Evolutionary conservation across 2,113 vertebrate genomes (phyloP), one percentile per base, ranked within the genome.

Genomic region (Pteronura brasiliensis): DNA sequence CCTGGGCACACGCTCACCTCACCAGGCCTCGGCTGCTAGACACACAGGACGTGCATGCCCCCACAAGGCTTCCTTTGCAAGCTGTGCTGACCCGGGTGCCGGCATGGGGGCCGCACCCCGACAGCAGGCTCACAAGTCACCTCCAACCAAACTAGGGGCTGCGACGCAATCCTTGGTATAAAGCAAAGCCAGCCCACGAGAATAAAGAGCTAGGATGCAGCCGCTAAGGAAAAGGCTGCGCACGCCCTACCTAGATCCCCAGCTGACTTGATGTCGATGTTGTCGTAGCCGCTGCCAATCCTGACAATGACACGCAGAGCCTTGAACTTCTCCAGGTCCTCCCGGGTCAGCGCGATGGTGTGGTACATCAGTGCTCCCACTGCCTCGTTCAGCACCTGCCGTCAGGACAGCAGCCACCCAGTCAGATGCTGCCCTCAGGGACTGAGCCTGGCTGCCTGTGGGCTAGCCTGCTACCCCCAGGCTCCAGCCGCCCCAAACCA

Each of bases 241-340:
- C 9, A 1, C 91, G 0, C 23, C 98, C 98, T 99, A 99, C 99
- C 99, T 98, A 99, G 98, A 97, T 99, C 99, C 96, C 99, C 99
- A 0, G 99, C 99, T 39, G 99, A 99, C 98, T 99, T 99, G 98
- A 99, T 99, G 98, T 99, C 99, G 36, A 99, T 99, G 98, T 99
- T 99, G 99, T 99, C 99, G 44, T 99, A 99, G 71, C 99, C 99
- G 14, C 99, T 99, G 98, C 99, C 99, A 27, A 99, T 99, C 86
- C 99, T 99, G 71, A 99, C 99, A 6, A 99, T 99, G 98, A 99
- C 99, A 87, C 99, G 99, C 86, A 99, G 99, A 61, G 99, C 99
- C 99, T 99, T 99, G 98, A 99, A 99, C 98, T 99, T 99, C 98
- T 99, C 99, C 99, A 99, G 98, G 97, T 99, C 99, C 98, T 99